Evolutionary conservation across 2,888 invertebrate genomes (phyloP), one percentile per base, ranked within the genome.

Genomic region (Pammene aurita): DNA sequence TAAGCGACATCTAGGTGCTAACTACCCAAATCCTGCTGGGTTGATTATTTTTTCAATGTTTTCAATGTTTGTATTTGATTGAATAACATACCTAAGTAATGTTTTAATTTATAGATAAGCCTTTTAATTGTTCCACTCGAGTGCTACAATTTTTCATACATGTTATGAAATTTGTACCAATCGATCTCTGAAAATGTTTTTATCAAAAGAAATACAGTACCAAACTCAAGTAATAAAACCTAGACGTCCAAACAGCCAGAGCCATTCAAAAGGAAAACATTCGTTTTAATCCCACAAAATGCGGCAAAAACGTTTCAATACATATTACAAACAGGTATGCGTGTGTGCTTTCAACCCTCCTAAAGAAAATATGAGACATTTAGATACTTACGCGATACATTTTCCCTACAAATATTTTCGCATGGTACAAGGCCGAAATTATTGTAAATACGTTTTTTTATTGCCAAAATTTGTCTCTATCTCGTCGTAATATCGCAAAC

Each of bases 381-480:
- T 70, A n/a, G n/a, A n/a, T n/a, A 67, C 70, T 62, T 63, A 62
- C 18, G 62, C 41, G 55, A 57, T 55, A 67, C 58, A 58, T 67
- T 70, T 70, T 52, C 67, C 62, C 50, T 67, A 54, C 62, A 57
- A 67, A 67, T 70, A 70, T 63, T 63, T 58, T 54, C 70, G 57
- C 70, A 67, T 70, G 70, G 67, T 67, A 62, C 52, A 65, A 63
- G 63, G 67, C 66, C 67, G 61, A 62, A 70, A 62, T 58, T 63
- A 70, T 70, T 67, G 67, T 67, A 63, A 66, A 70, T 63, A 63
- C 58, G 67, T 57, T 70, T 70, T 63, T 70, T 70, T 70, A 70
- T 70, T 70, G 67, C 63, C 52, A 63, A 70, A 70, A 70, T 70
- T 67, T 70, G 58, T 70, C 70, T 70, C 70, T 67, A 70, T 70